These are phyloP conservation scores for Thymelicus lineola DNA, from an alignment of 2,888 invertebrate species.

Conservation along the genomic window DNA sequence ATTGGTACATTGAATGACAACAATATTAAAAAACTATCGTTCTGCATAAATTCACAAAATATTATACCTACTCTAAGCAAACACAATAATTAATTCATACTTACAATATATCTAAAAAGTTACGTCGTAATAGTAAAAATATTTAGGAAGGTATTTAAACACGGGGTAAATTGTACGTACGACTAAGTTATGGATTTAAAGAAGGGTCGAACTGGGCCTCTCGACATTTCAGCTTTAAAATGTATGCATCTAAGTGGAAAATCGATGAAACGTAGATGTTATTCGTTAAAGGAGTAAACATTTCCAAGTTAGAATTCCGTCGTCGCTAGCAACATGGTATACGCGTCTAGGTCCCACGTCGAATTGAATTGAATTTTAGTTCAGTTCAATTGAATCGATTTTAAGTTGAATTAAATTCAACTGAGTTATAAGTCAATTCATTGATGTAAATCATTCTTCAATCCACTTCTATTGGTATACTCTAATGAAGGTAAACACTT, in stretches of 20 bases:
- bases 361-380: slow-evolving; percentile 2
- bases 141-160: slow-evolving; percentile 57
- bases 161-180: slow-evolving; percentile 36
- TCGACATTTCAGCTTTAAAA: not conserved
- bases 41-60: slow-evolving; percentile 84
- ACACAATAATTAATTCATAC: slow-evolving; percentile 70
- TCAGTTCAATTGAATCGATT: not conserved
- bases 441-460: slow-evolving; percentile 36
- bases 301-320: no score
- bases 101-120: slow-evolving; percentile 80
- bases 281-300: no score
- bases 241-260: not conserved
- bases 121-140: slow-evolving; percentile 78
- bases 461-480: slow-evolving; percentile 35
- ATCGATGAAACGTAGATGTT: no score
- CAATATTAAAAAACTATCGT: slow-evolving; percentile 85
- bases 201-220: not conserved
- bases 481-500: slow-evolving; percentile 32
- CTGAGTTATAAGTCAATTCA: not conserved
- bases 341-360: not conserved
- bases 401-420: not conserved
- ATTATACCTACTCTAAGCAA: slow-evolving; percentile 84
- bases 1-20: slow-evolving; percentile 85
- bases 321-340: not conserved
- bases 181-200: slow-evolving; percentile 26